Base-by-base conservation (phyloP, 2,888 invertebrate genomes). In the Amorpha juglandis region DNA sequence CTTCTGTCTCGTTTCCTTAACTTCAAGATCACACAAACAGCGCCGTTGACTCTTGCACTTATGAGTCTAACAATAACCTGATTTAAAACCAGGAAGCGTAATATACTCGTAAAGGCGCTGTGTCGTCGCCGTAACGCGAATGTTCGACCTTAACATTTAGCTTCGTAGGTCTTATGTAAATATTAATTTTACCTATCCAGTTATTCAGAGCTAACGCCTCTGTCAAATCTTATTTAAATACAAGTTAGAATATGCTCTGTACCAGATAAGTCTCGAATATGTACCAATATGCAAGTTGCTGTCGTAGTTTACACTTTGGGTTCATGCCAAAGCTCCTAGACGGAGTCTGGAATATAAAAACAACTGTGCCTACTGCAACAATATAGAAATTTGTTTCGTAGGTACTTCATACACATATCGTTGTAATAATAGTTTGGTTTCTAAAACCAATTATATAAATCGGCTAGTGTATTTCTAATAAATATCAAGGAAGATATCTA, bases 1-100 rank as follows among this genome's bases (percentile, higher is more conserved):
- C 78, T 79, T 79, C 80, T 77, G 80, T 81, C 80, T 81, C 81
- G 76, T 80, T 82, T 83, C 79, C 81, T 78, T 79, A 76, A 79
- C 74, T 78, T 80, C 79, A 80, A 82, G 76, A 80, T 73, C 78
- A 71, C 69, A 72, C 68, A 71, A 70, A 68, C 35, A 73, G 74
- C 70, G 76, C 76, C 75, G 75, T 72, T 76, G 72, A 74, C 71
- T 74, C 77, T 75, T 67, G 71, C 68, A 73, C 68, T 73, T 73
- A 69, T 74, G 69, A 76, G 71, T 73, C 78, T 75, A 76, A 79
- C 70, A 77, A 75, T 76, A 77, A 74, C 75, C 75, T 78, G 75
- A 76, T 80, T 78, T 75, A 78, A 75, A 73, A 83, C 77, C 83
- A 81, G 84, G 84, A 82, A 82, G 74, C 70, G 67, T 71, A 55